phyloP scores from a whole-genome alignment of 2,888 invertebrate genomes.

The Pherbina coryleti region DNA sequence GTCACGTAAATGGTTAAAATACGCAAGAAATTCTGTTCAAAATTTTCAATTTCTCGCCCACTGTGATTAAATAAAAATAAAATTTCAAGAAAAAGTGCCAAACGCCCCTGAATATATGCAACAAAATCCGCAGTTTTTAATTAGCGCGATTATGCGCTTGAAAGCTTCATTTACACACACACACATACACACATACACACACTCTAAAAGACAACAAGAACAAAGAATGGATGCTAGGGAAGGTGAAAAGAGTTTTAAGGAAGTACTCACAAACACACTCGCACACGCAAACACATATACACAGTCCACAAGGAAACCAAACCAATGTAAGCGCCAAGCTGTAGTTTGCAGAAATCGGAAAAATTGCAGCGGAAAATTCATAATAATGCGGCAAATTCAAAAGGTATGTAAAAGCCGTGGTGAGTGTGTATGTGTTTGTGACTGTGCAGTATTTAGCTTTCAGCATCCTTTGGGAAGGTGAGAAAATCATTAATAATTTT shows the following conservation, averaged over 20 bases:
- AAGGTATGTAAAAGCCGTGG: background rate
- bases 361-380: slow-evolving; percentile 19
- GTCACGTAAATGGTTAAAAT: background rate
- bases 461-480: slow-evolving; percentile 24
- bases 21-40: background rate
- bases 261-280: background rate
- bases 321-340: slow-evolving; percentile 1
- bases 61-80: no score
- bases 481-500: slow-evolving; percentile 29
- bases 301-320: background rate
- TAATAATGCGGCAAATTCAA: slow-evolving; percentile 13
- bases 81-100: background rate
- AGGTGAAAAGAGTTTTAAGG: background rate
- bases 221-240: background rate
- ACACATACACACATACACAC: background rate
- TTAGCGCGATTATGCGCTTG: slow-evolving; percentile 24
- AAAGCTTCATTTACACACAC: slow-evolving; percentile 11
- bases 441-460: background rate
- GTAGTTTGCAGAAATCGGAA: slow-evolving; percentile 8
- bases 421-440: slow-evolving; percentile 14
- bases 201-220: background rate
- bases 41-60: no score
- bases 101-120: slow-evolving; percentile 9
- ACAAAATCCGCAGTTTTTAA: slow-evolving; percentile 34
- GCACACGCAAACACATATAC: background rate